phyloP scores from a whole-genome alignment of 2,113 vertebrate species.

The Onychostruthus taczanowskii region DNA sequence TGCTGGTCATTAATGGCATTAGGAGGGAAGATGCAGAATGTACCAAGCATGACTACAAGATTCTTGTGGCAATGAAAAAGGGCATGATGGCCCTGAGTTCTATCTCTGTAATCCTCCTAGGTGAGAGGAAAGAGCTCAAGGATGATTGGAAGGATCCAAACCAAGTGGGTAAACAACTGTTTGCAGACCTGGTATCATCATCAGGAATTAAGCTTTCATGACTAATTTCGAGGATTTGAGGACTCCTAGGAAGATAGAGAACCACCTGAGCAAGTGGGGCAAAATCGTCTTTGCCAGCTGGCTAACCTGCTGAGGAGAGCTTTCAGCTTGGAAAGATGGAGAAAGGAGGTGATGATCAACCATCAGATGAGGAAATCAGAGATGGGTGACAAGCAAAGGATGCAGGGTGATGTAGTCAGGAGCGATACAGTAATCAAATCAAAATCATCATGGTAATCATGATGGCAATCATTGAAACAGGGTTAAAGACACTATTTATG shows the following conservation, averaged over 20 bases:
- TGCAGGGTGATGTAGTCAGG: neutral
- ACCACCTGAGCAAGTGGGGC: neutral
- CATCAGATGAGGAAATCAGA: neutral
- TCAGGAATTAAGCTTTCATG: neutral
- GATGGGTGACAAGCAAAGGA: neutral
- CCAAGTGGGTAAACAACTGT: neutral
- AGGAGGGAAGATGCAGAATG: neutral
- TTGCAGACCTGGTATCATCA: neutral
- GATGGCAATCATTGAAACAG: neutral
- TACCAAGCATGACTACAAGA: too few relatives aligned
- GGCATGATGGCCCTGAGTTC: neutral
- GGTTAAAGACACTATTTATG: neutral
- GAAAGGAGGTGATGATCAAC: neutral
- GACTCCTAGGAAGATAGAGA: neutral
- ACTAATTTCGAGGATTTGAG: neutral
- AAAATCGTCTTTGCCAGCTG: neutral
- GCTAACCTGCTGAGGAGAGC: neutral
- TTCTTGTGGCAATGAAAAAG: neutral
- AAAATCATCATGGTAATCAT: neutral
- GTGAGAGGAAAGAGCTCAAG: neutral
- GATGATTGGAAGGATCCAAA: neutral
- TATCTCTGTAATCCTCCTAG: neutral
- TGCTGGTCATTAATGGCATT: neutral
- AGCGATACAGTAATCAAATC: neutral
- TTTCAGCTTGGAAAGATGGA: neutral